Conservation (phyloP, 2,888 invertebrate genomes). For the Macrosoma leucophasiata region DNA sequence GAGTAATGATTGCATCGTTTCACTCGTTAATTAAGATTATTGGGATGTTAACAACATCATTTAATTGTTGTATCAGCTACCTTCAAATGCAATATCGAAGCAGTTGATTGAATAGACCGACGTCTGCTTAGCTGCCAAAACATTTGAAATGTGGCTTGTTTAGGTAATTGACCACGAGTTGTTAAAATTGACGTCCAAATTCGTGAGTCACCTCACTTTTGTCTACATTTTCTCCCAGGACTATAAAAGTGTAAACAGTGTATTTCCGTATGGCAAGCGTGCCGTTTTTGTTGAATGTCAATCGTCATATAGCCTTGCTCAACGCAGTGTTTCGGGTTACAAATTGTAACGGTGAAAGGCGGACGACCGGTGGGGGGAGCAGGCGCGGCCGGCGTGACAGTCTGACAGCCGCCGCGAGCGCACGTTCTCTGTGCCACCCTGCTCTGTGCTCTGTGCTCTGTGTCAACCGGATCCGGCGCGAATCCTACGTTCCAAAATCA, state of each 20-base stretch:
- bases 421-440: conserved; percentile 29
- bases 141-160: conserved; percentile 4
- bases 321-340: conserved; percentile 61
- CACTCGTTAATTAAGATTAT: too few relatives aligned
- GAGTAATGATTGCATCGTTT: too few relatives aligned
- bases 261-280: conserved; percentile 57
- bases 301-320: conserved; percentile 69
- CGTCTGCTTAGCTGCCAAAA: conserved; percentile 5
- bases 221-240: conserved; percentile 12
- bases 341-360: conserved; percentile 54
- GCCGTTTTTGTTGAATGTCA: conserved; percentile 69
- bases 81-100: too few relatives aligned
- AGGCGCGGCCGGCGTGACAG: conserved; percentile 36
- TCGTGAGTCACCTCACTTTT: too few relatives aligned
- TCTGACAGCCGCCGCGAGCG: conserved; percentile 42
- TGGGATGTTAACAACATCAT: too few relatives aligned
- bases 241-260: conserved; percentile 30
- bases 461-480: conserved; percentile 23
- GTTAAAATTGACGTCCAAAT: too few relatives aligned
- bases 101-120: too few relatives aligned
- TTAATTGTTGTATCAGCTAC: too few relatives aligned
- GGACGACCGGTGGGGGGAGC: conserved; percentile 57
- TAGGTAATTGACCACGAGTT: background rate
- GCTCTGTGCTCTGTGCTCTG: too few relatives aligned
- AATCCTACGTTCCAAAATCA: conserved; percentile 25